Conservation (phyloP, 2,113 vertebrate species). For the Euleptes europaea region DNA sequence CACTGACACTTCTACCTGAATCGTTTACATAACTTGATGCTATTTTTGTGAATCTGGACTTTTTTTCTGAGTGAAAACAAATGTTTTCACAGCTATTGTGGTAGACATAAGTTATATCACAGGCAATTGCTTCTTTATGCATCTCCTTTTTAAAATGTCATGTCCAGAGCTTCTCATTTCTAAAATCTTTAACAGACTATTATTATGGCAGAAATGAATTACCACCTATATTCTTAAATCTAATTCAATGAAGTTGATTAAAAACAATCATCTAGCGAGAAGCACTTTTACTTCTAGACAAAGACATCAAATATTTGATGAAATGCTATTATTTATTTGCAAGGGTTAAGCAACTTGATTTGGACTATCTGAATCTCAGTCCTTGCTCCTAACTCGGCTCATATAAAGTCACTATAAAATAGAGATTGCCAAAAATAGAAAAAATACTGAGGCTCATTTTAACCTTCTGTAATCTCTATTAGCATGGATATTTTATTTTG, state of each 20-base stretch:
- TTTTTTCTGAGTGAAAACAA: conserved; percentile 19
- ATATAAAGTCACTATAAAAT: neutral
- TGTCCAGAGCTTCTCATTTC: conserved; percentile 18
- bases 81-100: conserved; percentile 1
- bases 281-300: neutral
- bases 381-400: neutral
- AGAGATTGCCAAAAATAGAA: neutral
- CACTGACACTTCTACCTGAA: neutral
- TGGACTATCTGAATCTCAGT: neutral
- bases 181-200: neutral
- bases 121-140: conserved; percentile 17
- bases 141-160: conserved; percentile 24
- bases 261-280: neutral
- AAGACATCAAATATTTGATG: conserved; percentile 1
- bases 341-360: neutral
- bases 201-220: neutral
- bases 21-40: conserved; percentile 19
- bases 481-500: neutral
- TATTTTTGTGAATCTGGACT: conserved; percentile 38
- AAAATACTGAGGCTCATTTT: neutral
- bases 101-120: neutral
- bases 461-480: neutral
- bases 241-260: neutral
- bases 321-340: conserved; percentile 7
- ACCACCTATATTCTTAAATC: neutral